A percentile compares a stretch with the other conserved stretches of the same genome.
Evolutionary conservation across 2,888 invertebrate species (phyloP).

Genomic region (Pardosa pseudoannulata): DNA sequence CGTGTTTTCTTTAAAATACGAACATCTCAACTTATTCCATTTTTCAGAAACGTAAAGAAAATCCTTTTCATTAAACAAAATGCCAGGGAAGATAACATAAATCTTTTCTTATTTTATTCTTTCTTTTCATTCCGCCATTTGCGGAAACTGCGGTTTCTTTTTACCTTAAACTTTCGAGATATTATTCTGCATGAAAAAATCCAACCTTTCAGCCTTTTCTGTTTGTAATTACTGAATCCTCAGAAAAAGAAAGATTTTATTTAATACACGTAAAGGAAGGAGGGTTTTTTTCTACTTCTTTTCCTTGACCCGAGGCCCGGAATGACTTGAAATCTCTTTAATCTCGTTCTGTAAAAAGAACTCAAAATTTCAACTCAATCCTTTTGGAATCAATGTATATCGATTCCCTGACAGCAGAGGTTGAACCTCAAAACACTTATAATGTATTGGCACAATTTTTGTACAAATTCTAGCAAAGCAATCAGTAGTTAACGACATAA

Average conservation of each 20-base stretch:
- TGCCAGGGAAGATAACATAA: background rate
- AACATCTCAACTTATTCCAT: too few relatives aligned
- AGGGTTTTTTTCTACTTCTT: background rate
- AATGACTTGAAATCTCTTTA: conserved; percentile 1
- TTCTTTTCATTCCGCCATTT: background rate
- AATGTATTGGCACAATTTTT: background rate
- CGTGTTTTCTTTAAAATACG: too few relatives aligned
- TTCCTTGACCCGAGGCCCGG: background rate
- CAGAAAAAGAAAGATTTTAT: background rate
- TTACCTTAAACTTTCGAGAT: background rate
- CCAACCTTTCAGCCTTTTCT: background rate
- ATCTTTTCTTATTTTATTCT: background rate
- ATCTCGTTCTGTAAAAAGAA: background rate
- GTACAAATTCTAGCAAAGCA: background rate
- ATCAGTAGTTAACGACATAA: background rate
- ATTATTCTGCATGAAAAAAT: conserved; percentile 3
- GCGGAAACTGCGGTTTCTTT: background rate
- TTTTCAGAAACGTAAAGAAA: too few relatives aligned
- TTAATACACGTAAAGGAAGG: background rate
- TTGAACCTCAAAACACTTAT: background rate
- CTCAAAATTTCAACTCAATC: background rate
- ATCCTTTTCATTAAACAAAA: too few relatives aligned
- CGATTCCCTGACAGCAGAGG: background rate
- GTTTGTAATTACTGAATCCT: background rate
- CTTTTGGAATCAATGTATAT: conserved; percentile 1